Evolutionary conservation across 2,113 vertebrate species (phyloP).

Genomic region (Phalacrocorax carbo): DNA sequence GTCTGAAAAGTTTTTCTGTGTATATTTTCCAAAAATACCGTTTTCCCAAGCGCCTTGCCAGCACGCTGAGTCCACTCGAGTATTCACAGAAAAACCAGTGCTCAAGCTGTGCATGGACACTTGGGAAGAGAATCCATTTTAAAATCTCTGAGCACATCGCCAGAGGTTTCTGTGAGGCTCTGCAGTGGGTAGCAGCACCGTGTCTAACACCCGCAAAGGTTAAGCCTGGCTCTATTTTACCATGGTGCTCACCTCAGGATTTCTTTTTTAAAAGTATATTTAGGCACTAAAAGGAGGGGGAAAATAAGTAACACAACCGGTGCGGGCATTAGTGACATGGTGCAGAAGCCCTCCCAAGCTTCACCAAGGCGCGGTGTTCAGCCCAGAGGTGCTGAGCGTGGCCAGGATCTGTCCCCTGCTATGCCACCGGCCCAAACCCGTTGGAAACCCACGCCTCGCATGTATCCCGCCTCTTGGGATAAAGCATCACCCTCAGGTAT

Average conservation of each 20-base stretch:
- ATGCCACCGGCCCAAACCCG: background rate
- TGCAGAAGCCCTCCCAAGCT: background rate
- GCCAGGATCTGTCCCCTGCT: background rate
- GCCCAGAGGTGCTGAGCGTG: background rate
- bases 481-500: background rate
- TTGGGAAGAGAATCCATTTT: background rate
- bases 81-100: background rate
- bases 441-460: background rate
- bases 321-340: background rate
- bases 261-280: background rate
- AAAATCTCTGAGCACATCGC: background rate
- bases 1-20: background rate
- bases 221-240: background rate
- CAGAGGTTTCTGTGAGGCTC: background rate
- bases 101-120: background rate
- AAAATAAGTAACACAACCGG: accelerated
- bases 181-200: background rate
- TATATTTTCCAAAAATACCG: background rate
- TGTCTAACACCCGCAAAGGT: background rate
- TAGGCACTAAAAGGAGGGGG: background rate
- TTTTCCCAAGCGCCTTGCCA: background rate
- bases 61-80: background rate
- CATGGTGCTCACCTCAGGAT: background rate
- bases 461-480: background rate
- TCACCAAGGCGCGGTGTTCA: background rate